A percentile compares a stretch with the other conserved stretches of the same genome.
Evolutionary conservation across 2,113 vertebrate genomes (phyloP).

Genomic region (Carettochelys insculpta): DNA sequence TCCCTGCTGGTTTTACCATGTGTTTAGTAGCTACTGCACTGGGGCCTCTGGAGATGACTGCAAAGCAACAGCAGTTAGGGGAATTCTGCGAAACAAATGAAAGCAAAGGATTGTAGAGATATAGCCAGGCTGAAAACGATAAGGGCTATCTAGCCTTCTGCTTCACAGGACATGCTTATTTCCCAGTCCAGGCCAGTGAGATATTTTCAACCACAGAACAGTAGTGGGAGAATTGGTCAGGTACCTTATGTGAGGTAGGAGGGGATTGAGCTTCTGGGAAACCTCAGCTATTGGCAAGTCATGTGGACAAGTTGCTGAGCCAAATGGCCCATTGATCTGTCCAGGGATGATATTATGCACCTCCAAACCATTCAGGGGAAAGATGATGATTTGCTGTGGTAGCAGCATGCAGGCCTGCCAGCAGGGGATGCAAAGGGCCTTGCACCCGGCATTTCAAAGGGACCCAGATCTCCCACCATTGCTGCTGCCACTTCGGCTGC

Average conservation of each 20-base stretch:
- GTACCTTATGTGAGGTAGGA: background rate
- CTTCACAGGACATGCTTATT: background rate
- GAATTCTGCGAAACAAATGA: background rate
- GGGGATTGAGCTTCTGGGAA: background rate
- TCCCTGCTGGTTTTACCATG: no score
- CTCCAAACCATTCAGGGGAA: accelerated
- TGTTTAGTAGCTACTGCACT: background rate
- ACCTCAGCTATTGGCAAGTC: background rate
- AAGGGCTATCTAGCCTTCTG: background rate
- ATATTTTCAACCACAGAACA: background rate
- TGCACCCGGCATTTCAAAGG: no score
- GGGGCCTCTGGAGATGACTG: background rate
- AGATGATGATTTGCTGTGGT: background rate
- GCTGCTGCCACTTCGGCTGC: no score
- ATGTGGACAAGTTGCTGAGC: background rate
- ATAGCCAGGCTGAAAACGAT: background rate
- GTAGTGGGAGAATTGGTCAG: background rate
- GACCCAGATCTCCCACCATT: no score
- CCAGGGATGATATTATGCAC: background rate
- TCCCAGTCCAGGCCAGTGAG: background rate
- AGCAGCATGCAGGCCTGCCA: no score
- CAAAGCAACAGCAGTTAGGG: background rate
- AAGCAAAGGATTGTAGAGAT: background rate
- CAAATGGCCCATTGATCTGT: background rate
- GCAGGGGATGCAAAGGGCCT: no score